Conservation (phyloP, 2,113 vertebrate species). For the Craseonycteris thonglongyai region DNA sequence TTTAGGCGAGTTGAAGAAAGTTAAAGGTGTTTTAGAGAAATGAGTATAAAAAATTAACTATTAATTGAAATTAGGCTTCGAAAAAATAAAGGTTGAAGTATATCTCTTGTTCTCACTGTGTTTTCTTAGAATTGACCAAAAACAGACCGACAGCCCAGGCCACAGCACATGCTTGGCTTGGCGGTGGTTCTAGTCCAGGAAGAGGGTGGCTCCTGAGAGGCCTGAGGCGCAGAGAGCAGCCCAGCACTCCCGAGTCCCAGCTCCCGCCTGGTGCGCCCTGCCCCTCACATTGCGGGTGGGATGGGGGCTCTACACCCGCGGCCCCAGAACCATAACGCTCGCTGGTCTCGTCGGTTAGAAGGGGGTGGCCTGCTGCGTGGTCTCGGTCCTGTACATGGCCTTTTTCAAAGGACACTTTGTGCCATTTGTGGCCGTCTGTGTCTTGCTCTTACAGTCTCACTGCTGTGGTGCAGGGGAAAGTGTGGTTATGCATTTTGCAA, state of each 20-base stretch:
- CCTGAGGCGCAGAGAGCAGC: no score
- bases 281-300: no score
- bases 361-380: not conserved
- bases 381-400: not conserved
- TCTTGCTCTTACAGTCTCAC: slow-evolving; percentile 78
- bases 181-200: not conserved
- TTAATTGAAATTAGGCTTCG: slow-evolving; percentile 18
- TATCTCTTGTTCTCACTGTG: not conserved
- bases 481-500: slow-evolving; percentile 82
- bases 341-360: slow-evolving; percentile 65
- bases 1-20: not conserved
- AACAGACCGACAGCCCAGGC: no score
- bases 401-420: slow-evolving; percentile 78
- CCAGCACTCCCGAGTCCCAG: no score
- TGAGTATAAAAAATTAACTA: slow-evolving; percentile 27
- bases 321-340: no score
- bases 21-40: slow-evolving; percentile 28
- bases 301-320: no score
- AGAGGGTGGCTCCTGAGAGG: no score
- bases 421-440: slow-evolving; percentile 84
- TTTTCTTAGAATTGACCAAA: not conserved
- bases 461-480: slow-evolving; percentile 71
- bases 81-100: not conserved
- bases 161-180: accelerated
- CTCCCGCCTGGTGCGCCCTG: no score